These are phyloP conservation scores for Phenganax subtilis DNA, from an alignment of 92 coral and sea anemone genomes.

Conservation along the genomic window DNA sequence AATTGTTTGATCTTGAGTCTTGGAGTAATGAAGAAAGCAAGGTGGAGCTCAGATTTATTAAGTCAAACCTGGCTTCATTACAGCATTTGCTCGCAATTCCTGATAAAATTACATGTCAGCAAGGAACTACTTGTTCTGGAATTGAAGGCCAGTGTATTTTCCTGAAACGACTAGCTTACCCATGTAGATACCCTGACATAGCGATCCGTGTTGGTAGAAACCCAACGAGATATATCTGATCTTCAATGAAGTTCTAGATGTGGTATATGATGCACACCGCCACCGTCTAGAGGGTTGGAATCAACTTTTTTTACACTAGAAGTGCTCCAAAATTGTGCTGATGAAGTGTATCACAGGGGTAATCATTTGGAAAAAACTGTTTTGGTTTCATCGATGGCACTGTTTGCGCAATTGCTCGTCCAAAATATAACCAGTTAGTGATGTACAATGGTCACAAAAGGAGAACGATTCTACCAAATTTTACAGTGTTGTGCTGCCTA, in stretches of 20 bases:
- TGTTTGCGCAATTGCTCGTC: constrained; percentile 22
- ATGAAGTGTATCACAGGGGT: neutral
- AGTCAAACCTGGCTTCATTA: constrained; percentile 11
- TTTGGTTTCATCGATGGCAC: constrained; percentile 34
- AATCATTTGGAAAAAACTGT: constrained; percentile 9
- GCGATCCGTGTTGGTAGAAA: neutral
- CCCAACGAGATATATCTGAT: constrained; percentile 6
- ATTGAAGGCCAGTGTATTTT: constrained; percentile 3
- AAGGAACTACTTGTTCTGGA: constrained; percentile 25
- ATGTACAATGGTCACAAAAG: too few relatives aligned
- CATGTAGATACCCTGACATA: constrained; percentile 7
- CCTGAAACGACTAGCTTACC: constrained; percentile 4
- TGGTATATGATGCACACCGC: constrained; percentile 4
- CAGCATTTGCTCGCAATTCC: neutral
- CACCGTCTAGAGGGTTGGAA: constrained; percentile 19
- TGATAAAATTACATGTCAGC: constrained; percentile 13
- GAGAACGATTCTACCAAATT: too few relatives aligned
- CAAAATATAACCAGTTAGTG: neutral
- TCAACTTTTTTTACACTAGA: constrained; percentile 20
- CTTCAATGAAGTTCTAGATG: constrained; percentile 3
- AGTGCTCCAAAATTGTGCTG: constrained; percentile 4
- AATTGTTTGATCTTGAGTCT: constrained; percentile 35
- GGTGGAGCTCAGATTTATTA: constrained; percentile 42
- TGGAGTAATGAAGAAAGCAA: constrained; percentile 50
- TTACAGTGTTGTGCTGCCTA: too few relatives aligned